Evolutionary conservation across 2,888 invertebrate species (phyloP).

Genomic region (Tanytarsus gracilentus): DNA sequence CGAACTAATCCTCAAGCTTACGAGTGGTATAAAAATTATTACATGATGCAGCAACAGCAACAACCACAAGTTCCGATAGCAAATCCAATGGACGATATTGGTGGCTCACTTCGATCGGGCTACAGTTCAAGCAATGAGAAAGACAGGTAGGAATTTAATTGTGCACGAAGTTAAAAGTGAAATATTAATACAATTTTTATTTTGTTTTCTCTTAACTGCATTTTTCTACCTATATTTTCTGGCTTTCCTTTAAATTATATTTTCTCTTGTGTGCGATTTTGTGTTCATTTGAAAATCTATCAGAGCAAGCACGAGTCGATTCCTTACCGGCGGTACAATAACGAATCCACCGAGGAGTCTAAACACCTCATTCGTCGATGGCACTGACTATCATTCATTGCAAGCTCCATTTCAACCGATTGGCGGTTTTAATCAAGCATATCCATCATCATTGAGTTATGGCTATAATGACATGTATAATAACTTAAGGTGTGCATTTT

Average conservation of each 20-base stretch:
- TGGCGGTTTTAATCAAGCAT: slow-evolving; percentile 11
- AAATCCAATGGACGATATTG: slow-evolving; percentile 47
- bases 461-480: slow-evolving; percentile 6
- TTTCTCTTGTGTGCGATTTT: no score
- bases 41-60: slow-evolving; percentile 43
- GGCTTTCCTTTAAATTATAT: no score
- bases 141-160: slow-evolving; percentile 47
- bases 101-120: slow-evolving; percentile 74
- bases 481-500: slow-evolving; percentile 8
- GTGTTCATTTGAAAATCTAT: neutral
- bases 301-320: slow-evolving; percentile 16
- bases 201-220: slow-evolving; percentile 13
- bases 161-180: slow-evolving; percentile 3
- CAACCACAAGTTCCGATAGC: slow-evolving; percentile 35
- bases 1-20: slow-evolving; percentile 70
- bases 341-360: slow-evolving; percentile 9
- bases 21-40: slow-evolving; percentile 67
- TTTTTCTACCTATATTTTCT: neutral
- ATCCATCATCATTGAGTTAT: neutral
- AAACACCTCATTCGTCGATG: slow-evolving; percentile 21
- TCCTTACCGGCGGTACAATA: slow-evolving; percentile 7
- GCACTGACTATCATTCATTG: slow-evolving; percentile 17
- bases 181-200: neutral
- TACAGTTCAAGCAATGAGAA: slow-evolving; percentile 70
- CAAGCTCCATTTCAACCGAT: neutral